Evolutionary conservation across 1,140 invertebrate species (phyloP).

Genomic region (Platorchestia sp.): DNA sequence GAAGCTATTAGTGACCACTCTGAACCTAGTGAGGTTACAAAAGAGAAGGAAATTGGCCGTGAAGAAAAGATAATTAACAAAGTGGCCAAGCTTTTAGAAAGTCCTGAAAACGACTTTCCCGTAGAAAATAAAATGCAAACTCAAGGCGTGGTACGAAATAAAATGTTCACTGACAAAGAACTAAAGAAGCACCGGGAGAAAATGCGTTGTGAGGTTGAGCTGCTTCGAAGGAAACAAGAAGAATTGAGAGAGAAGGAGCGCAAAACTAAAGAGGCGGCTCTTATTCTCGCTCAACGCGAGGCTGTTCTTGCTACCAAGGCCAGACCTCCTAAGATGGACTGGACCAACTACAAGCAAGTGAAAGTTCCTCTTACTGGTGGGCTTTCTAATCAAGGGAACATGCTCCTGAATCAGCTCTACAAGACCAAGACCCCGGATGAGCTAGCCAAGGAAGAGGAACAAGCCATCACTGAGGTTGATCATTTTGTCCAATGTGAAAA

Average conservation of each 20-base stretch:
- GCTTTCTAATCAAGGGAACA: constrained; percentile 13
- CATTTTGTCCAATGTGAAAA: neutral
- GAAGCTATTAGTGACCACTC: neutral
- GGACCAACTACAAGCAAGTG: constrained; percentile 39
- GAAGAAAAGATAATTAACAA: neutral
- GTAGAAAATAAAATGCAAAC: neutral
- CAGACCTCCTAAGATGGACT: constrained; percentile 33
- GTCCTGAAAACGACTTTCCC: neutral
- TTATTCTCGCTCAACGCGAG: neutral
- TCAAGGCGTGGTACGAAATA: neutral
- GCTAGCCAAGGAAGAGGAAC: neutral
- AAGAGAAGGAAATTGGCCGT: neutral
- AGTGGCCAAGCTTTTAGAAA: neutral
- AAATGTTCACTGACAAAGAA: constrained; percentile 31
- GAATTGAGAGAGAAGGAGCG: neutral
- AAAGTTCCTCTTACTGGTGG: constrained; percentile 15
- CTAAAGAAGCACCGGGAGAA: neutral
- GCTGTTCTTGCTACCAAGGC: neutral
- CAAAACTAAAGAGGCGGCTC: neutral
- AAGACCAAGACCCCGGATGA: neutral
- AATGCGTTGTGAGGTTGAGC: neutral
- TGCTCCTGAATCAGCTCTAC: constrained; percentile 1
- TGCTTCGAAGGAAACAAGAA: neutral
- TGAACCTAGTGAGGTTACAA: neutral
- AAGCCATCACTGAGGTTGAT: neutral